Evolutionary conservation across 2,888 invertebrate species (phyloP).

Genomic region (Dryococelus australis): DNA sequence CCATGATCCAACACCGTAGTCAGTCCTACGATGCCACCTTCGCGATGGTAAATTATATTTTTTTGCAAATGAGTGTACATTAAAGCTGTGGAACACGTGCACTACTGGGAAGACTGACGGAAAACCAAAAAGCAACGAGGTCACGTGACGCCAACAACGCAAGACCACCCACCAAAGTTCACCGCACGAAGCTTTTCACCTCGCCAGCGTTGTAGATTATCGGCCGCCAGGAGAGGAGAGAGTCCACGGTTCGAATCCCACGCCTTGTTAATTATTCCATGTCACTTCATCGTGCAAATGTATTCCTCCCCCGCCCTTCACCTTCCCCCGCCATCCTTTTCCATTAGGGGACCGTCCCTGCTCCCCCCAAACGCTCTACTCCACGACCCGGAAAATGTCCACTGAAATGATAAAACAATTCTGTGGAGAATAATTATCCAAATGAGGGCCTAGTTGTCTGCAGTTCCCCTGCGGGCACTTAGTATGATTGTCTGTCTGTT

Average conservation of each 20-base stretch:
- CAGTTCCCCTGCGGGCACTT: constrained; percentile 20
- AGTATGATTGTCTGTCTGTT: constrained; percentile 20
- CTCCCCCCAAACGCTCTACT: not conserved
- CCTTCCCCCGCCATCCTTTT: not conserved
- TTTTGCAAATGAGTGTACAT: too few species aligned
- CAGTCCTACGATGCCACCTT: too few species aligned
- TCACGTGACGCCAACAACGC: not conserved
- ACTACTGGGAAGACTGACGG: not conserved
- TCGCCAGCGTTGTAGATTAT: not conserved
- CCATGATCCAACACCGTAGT: too few species aligned
- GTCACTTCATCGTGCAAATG: constrained; percentile 28
- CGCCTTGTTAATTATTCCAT: constrained; percentile 19
- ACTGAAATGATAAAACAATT: constrained; percentile 27
- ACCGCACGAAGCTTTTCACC: not conserved
- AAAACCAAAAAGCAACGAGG: not conserved
- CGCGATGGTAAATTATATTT: too few species aligned
- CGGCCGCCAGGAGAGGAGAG: not conserved
- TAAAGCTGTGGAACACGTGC: too few species aligned
- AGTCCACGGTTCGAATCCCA: constrained; percentile 11
- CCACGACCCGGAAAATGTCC: constrained; percentile 21
- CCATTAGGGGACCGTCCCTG: not conserved
- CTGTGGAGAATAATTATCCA: constrained; percentile 29
- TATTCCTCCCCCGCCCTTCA: not conserved
- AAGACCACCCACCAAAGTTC: not conserved
- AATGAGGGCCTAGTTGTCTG: constrained; percentile 24